Evolutionary conservation across 92 coral and sea anemone genomes (phyloP).

Genomic region (Palythoa heliodiscus): DNA sequence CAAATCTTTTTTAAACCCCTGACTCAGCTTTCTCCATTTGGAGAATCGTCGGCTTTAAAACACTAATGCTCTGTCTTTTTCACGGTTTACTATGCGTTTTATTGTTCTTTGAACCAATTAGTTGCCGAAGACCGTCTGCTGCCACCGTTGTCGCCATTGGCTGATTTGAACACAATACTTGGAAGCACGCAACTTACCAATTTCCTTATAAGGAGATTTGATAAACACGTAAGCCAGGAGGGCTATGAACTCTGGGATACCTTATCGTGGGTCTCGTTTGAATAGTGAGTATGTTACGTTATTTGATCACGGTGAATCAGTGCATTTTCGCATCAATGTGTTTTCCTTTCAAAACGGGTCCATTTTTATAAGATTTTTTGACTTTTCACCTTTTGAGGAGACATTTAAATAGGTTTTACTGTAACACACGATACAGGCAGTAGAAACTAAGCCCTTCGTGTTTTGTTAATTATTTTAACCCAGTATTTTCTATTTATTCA

Average conservation of each 20-base stretch:
- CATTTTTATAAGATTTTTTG: too few species aligned
- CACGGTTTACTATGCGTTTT: background rate
- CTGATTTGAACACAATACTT: slow-evolving; percentile 75
- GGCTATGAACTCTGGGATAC: slow-evolving; percentile 91
- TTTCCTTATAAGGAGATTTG: slow-evolving; percentile 84
- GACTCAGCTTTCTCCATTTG: too few species aligned
- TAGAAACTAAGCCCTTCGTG: too few species aligned
- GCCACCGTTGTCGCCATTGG: slow-evolving; percentile 77
- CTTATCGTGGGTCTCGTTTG: slow-evolving; percentile 83
- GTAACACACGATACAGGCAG: too few species aligned
- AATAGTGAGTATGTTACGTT: slow-evolving; percentile 66
- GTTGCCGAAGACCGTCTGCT: slow-evolving; percentile 79
- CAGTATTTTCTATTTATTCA: too few species aligned
- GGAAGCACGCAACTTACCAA: slow-evolving; percentile 83
- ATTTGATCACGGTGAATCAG: background rate
- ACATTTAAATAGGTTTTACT: too few species aligned
- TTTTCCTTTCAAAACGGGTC: too few species aligned
- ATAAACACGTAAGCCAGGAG: slow-evolving; percentile 80
- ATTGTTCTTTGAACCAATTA: background rate
- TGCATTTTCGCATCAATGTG: background rate
- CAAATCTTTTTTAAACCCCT: too few species aligned
- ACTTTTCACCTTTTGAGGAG: too few species aligned
- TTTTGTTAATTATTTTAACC: too few species aligned
- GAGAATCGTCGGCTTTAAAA: background rate
- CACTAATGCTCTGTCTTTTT: background rate